Base-by-base conservation (phyloP, 2,888 invertebrate species). In the Phanerotoma sp. region DNA sequence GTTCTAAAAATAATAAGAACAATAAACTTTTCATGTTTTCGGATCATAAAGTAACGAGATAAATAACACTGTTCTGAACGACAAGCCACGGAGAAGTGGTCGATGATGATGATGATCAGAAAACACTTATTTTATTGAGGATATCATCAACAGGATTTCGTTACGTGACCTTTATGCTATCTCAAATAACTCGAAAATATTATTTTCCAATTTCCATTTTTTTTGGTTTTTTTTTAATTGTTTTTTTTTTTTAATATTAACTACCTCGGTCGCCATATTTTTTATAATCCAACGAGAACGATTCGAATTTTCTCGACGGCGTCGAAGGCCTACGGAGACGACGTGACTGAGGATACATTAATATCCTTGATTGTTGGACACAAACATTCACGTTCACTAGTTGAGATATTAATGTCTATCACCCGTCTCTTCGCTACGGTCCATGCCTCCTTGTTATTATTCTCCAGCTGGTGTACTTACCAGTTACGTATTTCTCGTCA, bases 401-500 rank as follows among this genome's bases (percentile, higher is more conserved):
- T 49, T 49, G 13, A 10, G 18, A 40, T 40, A 38, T 49, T 20
- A 40, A 40, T 28, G 16, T 49, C 40, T 16, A 49, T 40, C 40
- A 41, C 41, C 50, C 50, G 42, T 41, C 33, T 51, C 50, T 30
- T 47, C 37, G 63, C 73, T 69, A 74, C 74, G 75, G 77, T 77
- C 80, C 80, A 80, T 79, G 80, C 78, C 79, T 77, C 78, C 75
- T 78, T 80, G 81, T 81, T 82, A 80, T 81, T 82, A 80, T 82
- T 82, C 82, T 81, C 81, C 82, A 80, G 81, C 82, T 81, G 82
- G 84, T 57, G 86, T 86, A 88, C 87, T 88, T 87, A 88, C 88
- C 88, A 86, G 89, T 91, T 91, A 91, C 91, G 91, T 90, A 89
- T 89, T 89, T 88, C 88, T 91, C 91, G 91, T 91, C 91, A 91